Base-by-base conservation (phyloP, 2,888 invertebrate species). In the Melanargia galathea region DNA sequence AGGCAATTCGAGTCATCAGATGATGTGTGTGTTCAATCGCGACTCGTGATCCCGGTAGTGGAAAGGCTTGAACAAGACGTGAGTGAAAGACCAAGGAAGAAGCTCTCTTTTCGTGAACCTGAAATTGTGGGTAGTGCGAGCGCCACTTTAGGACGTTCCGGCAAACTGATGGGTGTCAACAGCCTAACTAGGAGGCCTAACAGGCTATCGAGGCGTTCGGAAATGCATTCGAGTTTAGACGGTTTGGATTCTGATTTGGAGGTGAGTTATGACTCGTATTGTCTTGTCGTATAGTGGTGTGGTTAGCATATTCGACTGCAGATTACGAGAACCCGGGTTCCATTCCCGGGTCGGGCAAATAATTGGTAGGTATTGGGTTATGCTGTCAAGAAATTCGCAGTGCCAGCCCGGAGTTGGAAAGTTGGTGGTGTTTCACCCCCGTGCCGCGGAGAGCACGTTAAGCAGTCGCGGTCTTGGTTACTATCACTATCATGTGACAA, bases 21-120 rank as follows among this genome's bases (percentile, higher is more conserved):
- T 60, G 86, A 89, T 64, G 74, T 89, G 69, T 86, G 84, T 68
- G 81, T 91, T 10, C 87, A 91, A 63, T 87, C 92, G 13, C 84
- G 87, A 16, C 77, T 91, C 8, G 82, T 86, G 66, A 81, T 90
- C 70, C 90, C 91, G 5, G 80, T 83, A 46, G 69, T 81, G 72
- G 84, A 92, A 78, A 92, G 82, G 86, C 86, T 76, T 72, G 90
- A 90, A 40, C 83, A 77, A 51, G 92, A 91, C 54, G 66, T 73
- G 24, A 80, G 80, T 71, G 94, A 93, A 76, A 90, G 94, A 72
- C 96, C 96, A 0, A 92, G 96, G 60, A 97, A 97, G 82, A 97
- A 97, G 81, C 87, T 97, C 11, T 97, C 97, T 8, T 97, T 97
- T 84, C 94, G 96, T 65, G 97, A 97, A 76, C 97, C 97, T 2